Evolutionary conservation across 92 coral and sea anemone species (phyloP), one percentile per base, ranked within the genome.

Genomic region (Phenganax subtilis): DNA sequence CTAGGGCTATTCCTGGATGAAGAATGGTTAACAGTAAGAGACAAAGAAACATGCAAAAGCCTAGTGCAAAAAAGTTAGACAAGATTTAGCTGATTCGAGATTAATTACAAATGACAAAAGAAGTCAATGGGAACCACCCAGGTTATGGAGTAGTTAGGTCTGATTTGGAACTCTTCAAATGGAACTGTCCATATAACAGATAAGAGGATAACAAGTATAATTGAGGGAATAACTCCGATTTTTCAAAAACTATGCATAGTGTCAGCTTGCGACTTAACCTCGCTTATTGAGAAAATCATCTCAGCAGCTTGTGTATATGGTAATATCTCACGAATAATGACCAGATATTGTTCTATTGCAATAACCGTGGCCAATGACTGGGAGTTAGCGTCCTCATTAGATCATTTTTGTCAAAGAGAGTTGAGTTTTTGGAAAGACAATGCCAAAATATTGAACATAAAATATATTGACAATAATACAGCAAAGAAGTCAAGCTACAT

Each of bases 321-420:
- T 12, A 78, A 87, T 10, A 57, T 90, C 6, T 54, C 90, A 10
- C 76, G 90, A 58, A 76, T 82, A 17, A 90, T 90, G 93, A 90
- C 89, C n/a, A 87, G 88, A 57, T 71, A 77, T 66, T 84, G 87
- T 59, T 27, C 76, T 0, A 86, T 86, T 37, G 73, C 91, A 29
- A 81, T 86, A n/a, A 87, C 77, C 10, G 76, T 85, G 3, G 85
- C 90, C 5, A 79, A 75, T 60, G 76, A 79, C 68, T 87, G 93
- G 90, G 87, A 90, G 54, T 57, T 75, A 17, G 56, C 30, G 55
- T 73, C 75, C 27, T 10, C 51, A 51, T 60, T 89, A 27, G 92
- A 89, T 54, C 82, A 89, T n/a, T 89, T 67, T 80, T 86, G 85
- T 75, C 28, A 65, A 54, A 57, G 83, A 20, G 90, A 87, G 67